These are phyloP conservation scores for Notospermus geniculatus DNA, from an alignment of 1,140 invertebrate species.

Conservation along the genomic window DNA sequence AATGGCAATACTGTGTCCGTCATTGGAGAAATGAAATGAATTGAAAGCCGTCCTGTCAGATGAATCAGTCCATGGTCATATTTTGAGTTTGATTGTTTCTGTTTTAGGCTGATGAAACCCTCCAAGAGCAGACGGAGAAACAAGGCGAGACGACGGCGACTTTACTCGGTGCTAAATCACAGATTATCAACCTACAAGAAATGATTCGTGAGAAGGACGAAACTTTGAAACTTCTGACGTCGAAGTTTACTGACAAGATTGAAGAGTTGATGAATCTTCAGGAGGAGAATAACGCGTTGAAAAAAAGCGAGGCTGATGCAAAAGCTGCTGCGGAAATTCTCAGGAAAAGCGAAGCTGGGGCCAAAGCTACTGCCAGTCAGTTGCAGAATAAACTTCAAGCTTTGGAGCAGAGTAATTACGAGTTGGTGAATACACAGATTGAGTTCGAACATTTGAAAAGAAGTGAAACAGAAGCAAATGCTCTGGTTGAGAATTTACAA, in stretches of 20 bases:
- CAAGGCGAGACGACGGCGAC: not conserved
- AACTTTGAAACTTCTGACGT: not conserved
- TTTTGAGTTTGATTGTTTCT: too few relatives aligned
- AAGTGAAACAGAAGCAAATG: too few relatives aligned
- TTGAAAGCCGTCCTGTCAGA: too few relatives aligned
- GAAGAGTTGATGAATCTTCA: not conserved
- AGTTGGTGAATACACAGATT: not conserved
- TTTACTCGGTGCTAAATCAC: not conserved
- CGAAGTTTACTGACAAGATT: constrained; percentile 1
- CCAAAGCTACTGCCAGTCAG: not conserved
- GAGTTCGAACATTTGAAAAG: too few relatives aligned
- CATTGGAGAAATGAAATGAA: too few relatives aligned
- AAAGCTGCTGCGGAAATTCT: not conserved
- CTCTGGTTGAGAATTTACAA: too few relatives aligned
- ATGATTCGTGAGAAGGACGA: not conserved
- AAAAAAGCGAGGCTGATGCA: not conserved
- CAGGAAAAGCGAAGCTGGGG: constrained; percentile 3
- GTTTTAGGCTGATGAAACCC: constrained; percentile 1
- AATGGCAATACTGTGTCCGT: too few relatives aligned
- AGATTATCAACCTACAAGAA: not conserved
- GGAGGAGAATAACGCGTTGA: not conserved
- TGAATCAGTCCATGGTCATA: too few relatives aligned
- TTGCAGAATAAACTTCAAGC: not conserved
- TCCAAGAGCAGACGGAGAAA: not conserved
- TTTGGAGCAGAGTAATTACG: not conserved